Percentiles rank a stretch among this genome's conserved stretches.
Conservation (phyloP, 1,140 invertebrate species). For the honey bee (Apis mellifera) region DNA sequence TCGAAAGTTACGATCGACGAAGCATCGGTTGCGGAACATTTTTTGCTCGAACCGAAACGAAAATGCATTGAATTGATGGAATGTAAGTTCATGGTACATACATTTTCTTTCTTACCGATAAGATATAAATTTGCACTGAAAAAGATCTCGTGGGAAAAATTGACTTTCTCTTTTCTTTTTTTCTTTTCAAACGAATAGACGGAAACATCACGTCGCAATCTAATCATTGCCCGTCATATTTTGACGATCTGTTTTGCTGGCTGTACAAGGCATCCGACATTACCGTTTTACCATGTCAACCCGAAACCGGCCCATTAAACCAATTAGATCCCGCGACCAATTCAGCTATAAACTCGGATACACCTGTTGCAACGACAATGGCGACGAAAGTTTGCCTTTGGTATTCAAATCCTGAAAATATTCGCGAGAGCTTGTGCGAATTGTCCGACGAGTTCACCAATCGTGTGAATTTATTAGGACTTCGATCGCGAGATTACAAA, state of each 20-base stretch:
- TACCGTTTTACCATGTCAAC: slow-evolving; percentile 70
- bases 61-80: slow-evolving; percentile 50
- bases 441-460: slow-evolving; percentile 34
- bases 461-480: not conserved
- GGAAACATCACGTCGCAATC: not conserved
- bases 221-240: slow-evolving; percentile 67
- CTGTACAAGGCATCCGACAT: slow-evolving; percentile 57
- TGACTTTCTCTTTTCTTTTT: no score
- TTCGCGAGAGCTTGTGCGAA: slow-evolving; percentile 70
- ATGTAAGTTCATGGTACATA: slow-evolving; percentile 11
- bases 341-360: not conserved
- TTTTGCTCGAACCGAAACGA: slow-evolving; percentile 28
- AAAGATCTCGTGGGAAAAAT: not conserved
- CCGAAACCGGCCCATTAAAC: slow-evolving; percentile 55
- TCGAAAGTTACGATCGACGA: not conserved
- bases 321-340: not conserved
- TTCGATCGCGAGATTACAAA: slow-evolving; percentile 24
- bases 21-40: slow-evolving; percentile 15
- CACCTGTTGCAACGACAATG: not conserved
- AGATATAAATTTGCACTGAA: not conserved
- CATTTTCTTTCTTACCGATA: not conserved
- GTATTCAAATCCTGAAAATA: slow-evolving; percentile 62
- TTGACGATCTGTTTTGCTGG: slow-evolving; percentile 79
- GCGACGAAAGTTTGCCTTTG: slow-evolving; percentile 71
- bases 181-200: not conserved